Percentiles rank a stretch among this genome's conserved stretches.
These are phyloP conservation scores for Thysanoteuthis rhombus DNA, from an alignment of 2,888 invertebrate genomes.

Conservation along the genomic window DNA sequence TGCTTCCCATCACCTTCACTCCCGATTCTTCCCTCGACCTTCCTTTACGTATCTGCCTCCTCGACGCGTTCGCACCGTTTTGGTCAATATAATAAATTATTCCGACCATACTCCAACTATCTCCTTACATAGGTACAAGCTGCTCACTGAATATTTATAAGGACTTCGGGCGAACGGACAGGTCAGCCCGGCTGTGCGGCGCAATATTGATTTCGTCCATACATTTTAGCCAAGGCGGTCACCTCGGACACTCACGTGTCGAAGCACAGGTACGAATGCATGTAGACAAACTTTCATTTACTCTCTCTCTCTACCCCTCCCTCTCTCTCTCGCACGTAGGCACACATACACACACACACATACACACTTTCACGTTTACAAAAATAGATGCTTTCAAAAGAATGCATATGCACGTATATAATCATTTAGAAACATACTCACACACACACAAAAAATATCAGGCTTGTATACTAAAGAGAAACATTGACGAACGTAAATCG, in stretches of 20 bases:
- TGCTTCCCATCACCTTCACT: background rate
- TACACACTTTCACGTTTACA: background rate
- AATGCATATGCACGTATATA: background rate
- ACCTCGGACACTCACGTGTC: background rate
- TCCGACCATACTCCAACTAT: background rate
- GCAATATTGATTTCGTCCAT: background rate
- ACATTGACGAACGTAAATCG: background rate
- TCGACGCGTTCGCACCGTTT: background rate
- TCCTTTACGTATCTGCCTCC: background rate
- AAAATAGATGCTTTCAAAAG: too few species aligned
- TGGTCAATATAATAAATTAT: background rate
- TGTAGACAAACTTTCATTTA: background rate
- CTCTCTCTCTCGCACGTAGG: too few species aligned
- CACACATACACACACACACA: background rate
- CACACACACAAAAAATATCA: background rate
- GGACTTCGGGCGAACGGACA: slow-evolving; percentile 14
- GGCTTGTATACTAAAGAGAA: background rate
- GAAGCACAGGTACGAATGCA: background rate
- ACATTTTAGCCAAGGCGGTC: background rate
- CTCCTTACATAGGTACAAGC: background rate
- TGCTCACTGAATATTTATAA: background rate
- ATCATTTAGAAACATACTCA: background rate
- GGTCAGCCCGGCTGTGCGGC: background rate
- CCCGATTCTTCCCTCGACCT: background rate
- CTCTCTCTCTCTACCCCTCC: too few species aligned